Evolutionary conservation across 2,797 vertebrate species (phyloP), one percentile per base, ranked within the genome.

Genomic region (Psittacula echo): DNA sequence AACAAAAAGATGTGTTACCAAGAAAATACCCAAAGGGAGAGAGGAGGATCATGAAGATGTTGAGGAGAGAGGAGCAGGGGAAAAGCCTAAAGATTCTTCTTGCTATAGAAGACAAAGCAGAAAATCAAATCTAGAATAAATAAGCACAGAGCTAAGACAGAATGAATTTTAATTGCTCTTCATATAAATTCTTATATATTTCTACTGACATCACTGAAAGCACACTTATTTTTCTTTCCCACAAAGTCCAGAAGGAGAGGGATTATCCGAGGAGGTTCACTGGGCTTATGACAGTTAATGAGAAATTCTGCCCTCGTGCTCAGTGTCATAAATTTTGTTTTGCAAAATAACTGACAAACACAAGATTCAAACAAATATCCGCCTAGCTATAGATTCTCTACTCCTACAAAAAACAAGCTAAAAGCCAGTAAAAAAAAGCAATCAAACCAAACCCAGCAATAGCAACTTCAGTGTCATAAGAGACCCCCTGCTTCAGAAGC

Each of bases 41-140:
- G 30, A 84, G 8, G 3, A 74, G 19, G 29, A 13, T 92, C 14
- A n/a, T 42, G 37, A 75, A 76, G 61, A 5, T 78, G 17, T 7
- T 73, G n/a, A 11, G 11, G 13, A 84, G 7, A 51, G 22, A 89
- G 18, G 13, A 60, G 9, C 8, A n/a, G 39, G 17, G 11, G 13
- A 44, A 80, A 68, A 90, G 32, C 42, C 82, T 82, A 37, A 83
- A 68, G 41, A 60, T 26, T 81, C 11, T 6, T 78, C 87, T 70
- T 48, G 20, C 53, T 91, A 70, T 53, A 66, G 62, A 87, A 89
- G 10, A 84, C 37, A 89, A 70, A 76, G 26, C 5, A 81, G 51
- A 90, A 89, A 85, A 89, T 68, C 37, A 77, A 65, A 68, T 47
- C 70, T n/a, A 84, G 65, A 82, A 42, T 47, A 91, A 87, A 88